Percentiles rank a stretch among this genome's conserved stretches.
Conservation (phyloP, 2,888 invertebrate species). For the Euplagia quadripunctaria region DNA sequence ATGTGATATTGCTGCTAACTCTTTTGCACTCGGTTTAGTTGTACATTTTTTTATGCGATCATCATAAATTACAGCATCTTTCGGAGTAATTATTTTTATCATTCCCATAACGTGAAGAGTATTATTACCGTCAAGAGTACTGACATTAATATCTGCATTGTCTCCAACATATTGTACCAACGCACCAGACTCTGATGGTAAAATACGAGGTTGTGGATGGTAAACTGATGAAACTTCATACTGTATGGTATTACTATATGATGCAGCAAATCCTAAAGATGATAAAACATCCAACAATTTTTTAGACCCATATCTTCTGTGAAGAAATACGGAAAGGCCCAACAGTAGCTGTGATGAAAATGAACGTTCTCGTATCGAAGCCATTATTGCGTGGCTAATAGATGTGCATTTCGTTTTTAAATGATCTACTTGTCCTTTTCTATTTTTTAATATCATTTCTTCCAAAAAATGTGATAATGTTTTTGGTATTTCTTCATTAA, state of each 20-base stretch:
- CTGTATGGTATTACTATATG: constrained; percentile 45
- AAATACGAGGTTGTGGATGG: constrained; percentile 38
- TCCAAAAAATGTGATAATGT: constrained; percentile 25
- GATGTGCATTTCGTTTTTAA: constrained; percentile 14
- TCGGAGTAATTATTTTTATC: constrained; percentile 27
- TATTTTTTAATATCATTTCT: constrained; percentile 27
- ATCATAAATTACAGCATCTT: constrained; percentile 42
- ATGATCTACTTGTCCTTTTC: constrained; percentile 9
- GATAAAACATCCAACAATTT: constrained; percentile 43
- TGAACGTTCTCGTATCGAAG: constrained; percentile 30
- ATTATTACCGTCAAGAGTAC: constrained; percentile 34
- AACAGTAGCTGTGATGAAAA: constrained; percentile 38
- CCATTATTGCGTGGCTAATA: constrained; percentile 16
- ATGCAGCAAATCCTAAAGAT: constrained; percentile 45
- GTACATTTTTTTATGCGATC: constrained; percentile 55
- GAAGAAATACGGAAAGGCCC: constrained; percentile 42
- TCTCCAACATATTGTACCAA: constrained; percentile 46
- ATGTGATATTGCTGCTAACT: constrained; percentile 44
- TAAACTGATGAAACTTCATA: constrained; percentile 49
- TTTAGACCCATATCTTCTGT: constrained; percentile 41
- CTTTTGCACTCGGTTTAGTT: constrained; percentile 45
- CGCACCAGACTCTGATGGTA: constrained; percentile 40
- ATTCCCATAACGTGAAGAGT: constrained; percentile 44
- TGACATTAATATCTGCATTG: constrained; percentile 48
- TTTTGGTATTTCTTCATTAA: constrained; percentile 27